Base-by-base conservation (phyloP, 2,888 invertebrate genomes). In the Chrysotoxum bicinctum region DNA sequence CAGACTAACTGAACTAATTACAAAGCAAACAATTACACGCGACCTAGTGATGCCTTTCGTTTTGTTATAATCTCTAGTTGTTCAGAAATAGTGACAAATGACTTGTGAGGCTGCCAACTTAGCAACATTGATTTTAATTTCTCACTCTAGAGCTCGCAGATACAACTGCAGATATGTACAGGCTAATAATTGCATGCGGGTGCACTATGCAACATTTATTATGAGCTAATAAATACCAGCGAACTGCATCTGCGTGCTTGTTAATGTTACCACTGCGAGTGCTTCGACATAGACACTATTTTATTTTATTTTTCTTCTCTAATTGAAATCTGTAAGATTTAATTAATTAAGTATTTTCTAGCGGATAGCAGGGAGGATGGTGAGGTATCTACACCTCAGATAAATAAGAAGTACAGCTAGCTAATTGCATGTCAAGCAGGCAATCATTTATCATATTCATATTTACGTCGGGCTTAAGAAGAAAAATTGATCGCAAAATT, bases 391-490 rank as follows among this genome's bases (percentile, higher is more conserved):
- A 56, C 52, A 76, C 72, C 66, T 62, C 26, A 74, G 52, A 69
- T 58, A 79, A 75, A 52, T 75, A 48, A 60, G 62, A 69, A 74
- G 16, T 70, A 70, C 66, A 80, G 66, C 72, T 52, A 77, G 76
- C 85, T 85, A 85, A 85, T 85, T 81, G 81, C 81, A 81, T 85
- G 85, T 85, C 85, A 85, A 81, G 72, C 81, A 81, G 69, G 76
- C 45, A 77, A 81, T 69, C 81, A 85, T 85, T 85, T 85, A 81
- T 85, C 85, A 85, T 81, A 81, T 85, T 85, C 76, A 77, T 85
- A 69, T 69, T 52, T 37, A 35, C 40, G 56, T 64, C 64, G 37
- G 50, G 21, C 35, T 30, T 60, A 48, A 73, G 35, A 54, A 77
- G 56, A 60, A 77, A 77, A 58, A 72, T 72, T 79, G 73, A 74